Evolutionary conservation across 2,888 invertebrate genomes (phyloP).

Genomic region (Drosophila borealis): DNA sequence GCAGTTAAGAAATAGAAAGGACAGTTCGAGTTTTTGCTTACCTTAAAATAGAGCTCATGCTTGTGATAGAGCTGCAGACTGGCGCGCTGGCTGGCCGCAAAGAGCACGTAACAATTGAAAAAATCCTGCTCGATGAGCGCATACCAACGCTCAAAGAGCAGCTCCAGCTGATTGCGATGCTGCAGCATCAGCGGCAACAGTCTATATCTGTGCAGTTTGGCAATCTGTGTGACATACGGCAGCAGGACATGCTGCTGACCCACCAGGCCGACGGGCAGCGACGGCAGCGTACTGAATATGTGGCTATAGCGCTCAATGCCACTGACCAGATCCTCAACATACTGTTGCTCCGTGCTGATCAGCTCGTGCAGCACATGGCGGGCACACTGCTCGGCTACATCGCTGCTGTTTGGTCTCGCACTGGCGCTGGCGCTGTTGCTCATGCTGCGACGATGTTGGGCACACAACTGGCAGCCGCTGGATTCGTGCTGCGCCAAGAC

Average conservation of each 20-base stretch:
- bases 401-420: background rate
- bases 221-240: slow-evolving; percentile 39
- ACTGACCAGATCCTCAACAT: slow-evolving; percentile 37
- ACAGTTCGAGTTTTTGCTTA: slow-evolving; percentile 1
- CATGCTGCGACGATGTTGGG: slow-evolving; percentile 20
- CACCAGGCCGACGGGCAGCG: slow-evolving; percentile 25
- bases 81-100: slow-evolving; percentile 30
- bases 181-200: slow-evolving; percentile 44
- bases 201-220: slow-evolving; percentile 28
- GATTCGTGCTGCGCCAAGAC: too few relatives aligned
- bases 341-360: slow-evolving; percentile 45
- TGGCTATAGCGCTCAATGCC: slow-evolving; percentile 27
- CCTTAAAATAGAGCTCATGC: slow-evolving; percentile 45
- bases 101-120: slow-evolving; percentile 49
- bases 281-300: slow-evolving; percentile 19
- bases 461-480: slow-evolving; percentile 15
- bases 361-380: slow-evolving; percentile 41
- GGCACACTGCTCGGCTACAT: slow-evolving; percentile 26
- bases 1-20: background rate
- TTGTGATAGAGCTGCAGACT: slow-evolving; percentile 28
- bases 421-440: slow-evolving; percentile 7
- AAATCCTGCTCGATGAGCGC: slow-evolving; percentile 27
- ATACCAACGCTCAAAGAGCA: slow-evolving; percentile 37
- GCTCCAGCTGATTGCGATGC: slow-evolving; percentile 35
- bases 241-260: slow-evolving; percentile 32